These are phyloP conservation scores for Volucella inanis DNA, from an alignment of 2,888 invertebrate species.

Conservation along the genomic window DNA sequence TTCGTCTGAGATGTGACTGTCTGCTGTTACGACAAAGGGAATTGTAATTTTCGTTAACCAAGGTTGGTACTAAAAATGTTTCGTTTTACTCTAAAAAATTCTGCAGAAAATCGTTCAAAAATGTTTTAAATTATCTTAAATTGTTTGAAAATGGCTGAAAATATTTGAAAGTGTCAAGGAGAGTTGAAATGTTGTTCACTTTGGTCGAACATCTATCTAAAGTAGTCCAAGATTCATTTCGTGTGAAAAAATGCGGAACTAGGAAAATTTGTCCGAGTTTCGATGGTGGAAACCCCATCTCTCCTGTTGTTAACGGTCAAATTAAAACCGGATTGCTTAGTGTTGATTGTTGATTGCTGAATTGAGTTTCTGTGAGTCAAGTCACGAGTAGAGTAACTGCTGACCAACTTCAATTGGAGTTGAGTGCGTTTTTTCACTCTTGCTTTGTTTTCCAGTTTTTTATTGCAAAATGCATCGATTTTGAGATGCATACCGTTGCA, in stretches of 20 bases:
- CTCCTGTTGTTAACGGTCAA: constrained; percentile 48
- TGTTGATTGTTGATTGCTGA: constrained; percentile 21
- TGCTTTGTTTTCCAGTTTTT: constrained; percentile 25
- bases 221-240: background rate
- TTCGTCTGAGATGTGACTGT: constrained; percentile 67
- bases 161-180: background rate
- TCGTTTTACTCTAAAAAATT: background rate
- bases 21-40: constrained; percentile 32
- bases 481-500: constrained; percentile 54
- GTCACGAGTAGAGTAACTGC: constrained; percentile 19
- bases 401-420: constrained; percentile 51
- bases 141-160: background rate
- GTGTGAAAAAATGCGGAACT: constrained; percentile 32
- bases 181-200: no score
- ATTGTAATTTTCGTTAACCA: constrained; percentile 27
- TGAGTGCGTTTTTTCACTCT: constrained; percentile 11
- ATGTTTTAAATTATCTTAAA: background rate
- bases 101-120: constrained; percentile 61
- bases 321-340: constrained; percentile 56
- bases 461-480: constrained; percentile 55
- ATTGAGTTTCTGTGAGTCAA: constrained; percentile 22
- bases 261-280: background rate
- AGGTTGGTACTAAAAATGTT: constrained; percentile 47
- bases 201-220: no score
- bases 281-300: constrained; percentile 18